Conservation (phyloP, 2,888 invertebrate species). For the Poecilobothrus nobilitatus region DNA sequence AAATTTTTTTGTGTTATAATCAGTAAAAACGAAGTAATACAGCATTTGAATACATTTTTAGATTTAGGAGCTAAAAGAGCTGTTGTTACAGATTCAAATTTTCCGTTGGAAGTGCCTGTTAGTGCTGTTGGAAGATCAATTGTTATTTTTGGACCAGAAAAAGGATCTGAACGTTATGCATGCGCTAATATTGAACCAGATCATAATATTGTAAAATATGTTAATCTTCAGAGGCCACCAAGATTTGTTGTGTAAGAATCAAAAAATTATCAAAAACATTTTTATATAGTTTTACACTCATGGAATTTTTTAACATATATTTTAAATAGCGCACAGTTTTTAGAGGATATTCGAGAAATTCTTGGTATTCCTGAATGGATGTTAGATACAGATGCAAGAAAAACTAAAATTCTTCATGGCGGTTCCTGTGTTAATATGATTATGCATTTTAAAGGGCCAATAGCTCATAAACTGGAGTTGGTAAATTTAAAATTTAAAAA, state of each 20-base stretch:
- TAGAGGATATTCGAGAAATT: slow-evolving; percentile 68
- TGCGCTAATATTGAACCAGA: slow-evolving; percentile 89
- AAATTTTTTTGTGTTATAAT: slow-evolving; percentile 17
- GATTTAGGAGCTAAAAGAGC: slow-evolving; percentile 67
- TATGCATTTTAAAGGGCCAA: slow-evolving; percentile 77
- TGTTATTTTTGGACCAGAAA: slow-evolving; percentile 70
- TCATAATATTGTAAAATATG: slow-evolving; percentile 81
- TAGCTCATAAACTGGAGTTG: slow-evolving; percentile 68
- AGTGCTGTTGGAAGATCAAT: slow-evolving; percentile 77
- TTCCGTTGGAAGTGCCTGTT: slow-evolving; percentile 71
- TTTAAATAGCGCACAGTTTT: slow-evolving; percentile 63
- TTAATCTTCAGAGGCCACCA: slow-evolving; percentile 77
- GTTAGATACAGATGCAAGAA: slow-evolving; percentile 72
- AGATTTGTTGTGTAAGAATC: slow-evolving; percentile 72
- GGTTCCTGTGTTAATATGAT: slow-evolving; percentile 77
- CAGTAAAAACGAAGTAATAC: not conserved
- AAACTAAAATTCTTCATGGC: slow-evolving; percentile 66
- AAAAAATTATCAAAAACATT: not conserved
- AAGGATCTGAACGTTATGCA: slow-evolving; percentile 63
- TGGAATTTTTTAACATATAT: not conserved
- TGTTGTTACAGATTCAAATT: slow-evolving; percentile 76
- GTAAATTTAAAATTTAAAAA: slow-evolving; percentile 41
- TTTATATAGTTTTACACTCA: not conserved
- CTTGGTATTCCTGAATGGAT: slow-evolving; percentile 88
- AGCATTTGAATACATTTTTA: slow-evolving; percentile 25